Percentiles rank a stretch among this genome's conserved stretches.
phyloP scores from a whole-genome alignment of 2,888 invertebrate species.

The Arrhopalites spinosus region DNA sequence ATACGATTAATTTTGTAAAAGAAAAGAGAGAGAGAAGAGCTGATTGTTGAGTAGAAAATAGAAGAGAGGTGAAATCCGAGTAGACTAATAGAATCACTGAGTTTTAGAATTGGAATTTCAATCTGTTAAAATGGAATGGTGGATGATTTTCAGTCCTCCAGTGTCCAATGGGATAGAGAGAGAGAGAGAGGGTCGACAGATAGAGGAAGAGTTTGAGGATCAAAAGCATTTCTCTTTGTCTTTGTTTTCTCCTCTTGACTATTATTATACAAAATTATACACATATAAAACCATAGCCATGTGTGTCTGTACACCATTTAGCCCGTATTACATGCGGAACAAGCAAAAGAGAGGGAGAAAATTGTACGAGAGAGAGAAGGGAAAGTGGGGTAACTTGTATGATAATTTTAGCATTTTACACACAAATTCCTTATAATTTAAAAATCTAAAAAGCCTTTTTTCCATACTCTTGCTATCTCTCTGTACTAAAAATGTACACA shows the following conservation, averaged over 20 bases:
- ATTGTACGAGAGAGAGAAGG: background rate
- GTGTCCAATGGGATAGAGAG: background rate
- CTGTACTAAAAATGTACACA: too few relatives aligned
- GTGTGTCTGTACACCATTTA: background rate
- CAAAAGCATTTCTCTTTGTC: background rate
- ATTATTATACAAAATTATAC: background rate
- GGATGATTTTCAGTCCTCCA: background rate
- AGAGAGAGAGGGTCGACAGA: background rate
- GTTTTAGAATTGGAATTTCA: conserved; percentile 21
- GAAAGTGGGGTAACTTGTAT: background rate
- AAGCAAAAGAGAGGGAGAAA: background rate
- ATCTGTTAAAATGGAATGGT: background rate
- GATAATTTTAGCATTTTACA: too few relatives aligned
- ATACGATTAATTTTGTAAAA: conserved; percentile 25
- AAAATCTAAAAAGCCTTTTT: too few relatives aligned
- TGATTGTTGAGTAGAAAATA: conserved; percentile 20
- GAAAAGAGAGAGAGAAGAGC: background rate
- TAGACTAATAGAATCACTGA: conserved; percentile 9
- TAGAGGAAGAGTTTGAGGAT: background rate
- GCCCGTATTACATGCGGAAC: background rate
- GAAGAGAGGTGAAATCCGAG: conserved; percentile 4
- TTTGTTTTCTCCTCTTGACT: background rate
- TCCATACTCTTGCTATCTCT: too few relatives aligned
- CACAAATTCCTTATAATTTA: too few relatives aligned
- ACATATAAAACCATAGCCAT: background rate